Evolutionary conservation across 1,140 invertebrate species (phyloP), one percentile per base, ranked within the genome.

Genomic region (Diorhabda elongata): DNA sequence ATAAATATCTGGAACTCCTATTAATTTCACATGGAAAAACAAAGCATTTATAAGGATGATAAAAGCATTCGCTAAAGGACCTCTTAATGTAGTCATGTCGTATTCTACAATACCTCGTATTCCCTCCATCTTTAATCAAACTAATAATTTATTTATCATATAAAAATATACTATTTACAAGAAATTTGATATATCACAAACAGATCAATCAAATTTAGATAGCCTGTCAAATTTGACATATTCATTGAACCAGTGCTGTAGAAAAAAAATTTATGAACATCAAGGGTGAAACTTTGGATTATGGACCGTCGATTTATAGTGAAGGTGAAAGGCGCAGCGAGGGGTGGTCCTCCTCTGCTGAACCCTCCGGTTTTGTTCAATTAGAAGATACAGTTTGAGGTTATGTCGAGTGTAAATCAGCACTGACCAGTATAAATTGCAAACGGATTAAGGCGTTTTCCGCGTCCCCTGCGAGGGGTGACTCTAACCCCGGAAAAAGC

Each of bases 21-120:
- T 64, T 42, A 73, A 66, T 56, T 71, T 73, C 0, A 73, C 60
- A 42, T 71, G 67, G 45, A 71, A 73, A 42, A 73, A 73, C 44
- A 73, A 62, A 3, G 69, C 67, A 60, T 73, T 73, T 8, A 73
- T 69, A 4, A 73, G 42, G 5, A 73, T 47, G 8, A 73, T 11
- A 47, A 73, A 73, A 26, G 69, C 70, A 60, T 73, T 73, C 0
- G 72, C 72, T 2, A 73, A 42, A 0, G 72, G 66, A 3, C 72
- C 72, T 47, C 66, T 61, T 52, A 73, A 11, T 2, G 69, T 58
- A 3, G 67, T 63, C 4, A 69, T 66, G n/a, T 73, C 72, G 58
- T 73, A 73, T 42, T 62, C 61, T 43, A 73, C 67, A 4, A 70
- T 45, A 26, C 72, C 72, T 3, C 60, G n/a, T 43, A 67, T 59